Base-by-base conservation (phyloP, 2,888 invertebrate genomes). In the Drosophila siamana region DNA sequence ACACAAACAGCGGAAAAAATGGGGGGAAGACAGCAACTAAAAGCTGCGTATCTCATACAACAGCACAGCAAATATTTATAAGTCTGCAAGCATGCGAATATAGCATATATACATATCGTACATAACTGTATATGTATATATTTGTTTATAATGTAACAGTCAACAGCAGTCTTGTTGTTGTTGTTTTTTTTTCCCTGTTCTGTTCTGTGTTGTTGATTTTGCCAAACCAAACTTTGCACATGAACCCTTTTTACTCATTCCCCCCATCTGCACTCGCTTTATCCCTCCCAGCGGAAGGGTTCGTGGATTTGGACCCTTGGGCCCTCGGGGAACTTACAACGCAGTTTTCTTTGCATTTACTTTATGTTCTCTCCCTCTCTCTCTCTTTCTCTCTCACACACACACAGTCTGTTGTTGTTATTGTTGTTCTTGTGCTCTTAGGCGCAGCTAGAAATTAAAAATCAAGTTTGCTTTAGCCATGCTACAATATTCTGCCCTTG, bases 141-240 rank as follows among this genome's bases (percentile, higher is more conserved):
- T 86, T 88, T 88, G 85, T 60, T 85, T 79, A 84, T 86, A 81
- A 88, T 83, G 74, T 77, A 81, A 78, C 64, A 48, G 33, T 50
- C 52, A 69, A 41, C 40, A 57, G 22, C 54, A 69, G 57, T 19
- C 19, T 19, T 19, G 19, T 6, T 6, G 7, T 26, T 1, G 1
- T 5, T 55, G 61, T 66, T 69, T 60, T 46, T 33, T 41, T 47
- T 30, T 30, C 5, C 33, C 9, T 11, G 7, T 11, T 44, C n/a
- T n/a, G n/a, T n/a, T n/a, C 26, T 51, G 24, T 38, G 26, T 74
- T 85, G 88, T 88, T 85, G 82, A 78, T 80, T 84, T 86, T 85
- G 62, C 69, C 72, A 79, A 84, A 69, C 81, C 81, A 88, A 86
- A 83, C 78, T 88, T 86, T 76, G 68, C 81, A 80, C 76, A 76